phyloP scores from a whole-genome alignment of 2,888 invertebrate species.

The Parnassius mnemosyne region DNA sequence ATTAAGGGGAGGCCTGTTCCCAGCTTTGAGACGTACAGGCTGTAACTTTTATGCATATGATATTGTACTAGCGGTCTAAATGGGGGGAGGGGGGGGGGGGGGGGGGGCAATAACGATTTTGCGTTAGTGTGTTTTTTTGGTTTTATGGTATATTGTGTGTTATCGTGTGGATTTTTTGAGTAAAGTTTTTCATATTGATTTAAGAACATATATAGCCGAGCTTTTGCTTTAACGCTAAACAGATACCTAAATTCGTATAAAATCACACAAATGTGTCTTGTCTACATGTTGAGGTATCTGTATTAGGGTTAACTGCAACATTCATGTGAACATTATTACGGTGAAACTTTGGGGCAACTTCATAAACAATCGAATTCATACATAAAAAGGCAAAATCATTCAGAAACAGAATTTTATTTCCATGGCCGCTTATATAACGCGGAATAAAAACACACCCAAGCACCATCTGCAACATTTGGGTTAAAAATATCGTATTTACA shows the following conservation, averaged over 20 bases:
- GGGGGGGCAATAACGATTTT: no score
- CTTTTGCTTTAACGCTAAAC: neutral
- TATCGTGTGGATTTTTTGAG: slow-evolving; percentile 7
- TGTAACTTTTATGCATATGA: no score
- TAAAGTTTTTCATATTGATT: neutral
- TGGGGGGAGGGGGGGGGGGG: no score
- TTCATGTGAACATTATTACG: slow-evolving; percentile 8
- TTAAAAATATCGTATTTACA: neutral
- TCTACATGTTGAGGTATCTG: neutral
- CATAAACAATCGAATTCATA: slow-evolving; percentile 2
- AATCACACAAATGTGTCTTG: neutral
- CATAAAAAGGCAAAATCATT: neutral
- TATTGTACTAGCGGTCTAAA: no score
- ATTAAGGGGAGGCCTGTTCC: no score
- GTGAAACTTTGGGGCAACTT: slow-evolving; percentile 8
- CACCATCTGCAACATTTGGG: neutral
- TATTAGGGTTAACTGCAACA: neutral
- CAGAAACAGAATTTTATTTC: neutral
- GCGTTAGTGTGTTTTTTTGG: neutral
- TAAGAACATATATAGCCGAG: neutral
- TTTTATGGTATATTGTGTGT: neutral
- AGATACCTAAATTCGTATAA: neutral
- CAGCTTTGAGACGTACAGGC: no score
- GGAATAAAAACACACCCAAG: neutral
- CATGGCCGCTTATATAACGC: slow-evolving; percentile 16